These are phyloP conservation scores for Diorhabda sublineata DNA, from an alignment of 1,140 invertebrate genomes.

Conservation along the genomic window DNA sequence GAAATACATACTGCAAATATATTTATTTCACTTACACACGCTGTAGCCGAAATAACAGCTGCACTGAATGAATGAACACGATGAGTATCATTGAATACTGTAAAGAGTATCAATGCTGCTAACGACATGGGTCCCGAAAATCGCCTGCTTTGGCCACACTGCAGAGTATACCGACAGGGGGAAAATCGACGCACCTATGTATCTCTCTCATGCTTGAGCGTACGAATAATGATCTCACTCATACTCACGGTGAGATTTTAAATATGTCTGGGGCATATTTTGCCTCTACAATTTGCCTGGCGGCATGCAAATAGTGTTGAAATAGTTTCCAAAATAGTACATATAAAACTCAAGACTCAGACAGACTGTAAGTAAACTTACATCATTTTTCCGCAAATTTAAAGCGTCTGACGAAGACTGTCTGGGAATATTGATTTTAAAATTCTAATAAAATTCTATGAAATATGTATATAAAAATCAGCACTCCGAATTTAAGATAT, in stretches of 20 bases:
- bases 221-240: background rate
- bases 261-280: slow-evolving; percentile 23
- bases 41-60: background rate
- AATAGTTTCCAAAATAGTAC: slow-evolving; percentile 26
- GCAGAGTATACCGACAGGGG: too few relatives aligned
- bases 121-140: too few relatives aligned
- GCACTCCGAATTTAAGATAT: too few relatives aligned
- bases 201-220: background rate
- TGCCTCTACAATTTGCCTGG: slow-evolving; percentile 24
- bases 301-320: slow-evolving; percentile 23
- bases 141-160: too few relatives aligned
- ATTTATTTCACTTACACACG: background rate
- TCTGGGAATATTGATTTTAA: too few relatives aligned
- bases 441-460: too few relatives aligned
- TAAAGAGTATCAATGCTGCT: too few relatives aligned
- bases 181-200: background rate
- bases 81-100: too few relatives aligned
- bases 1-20: background rate
- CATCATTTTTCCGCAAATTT: too few relatives aligned
- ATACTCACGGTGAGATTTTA: slow-evolving; percentile 9
- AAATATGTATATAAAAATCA: too few relatives aligned
- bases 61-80: background rate
- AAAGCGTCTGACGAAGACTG: too few relatives aligned
- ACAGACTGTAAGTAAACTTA: background rate
- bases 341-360: slow-evolving; percentile 25